Base-by-base conservation (phyloP, 2,113 vertebrate species). In the Helogale parvula region DNA sequence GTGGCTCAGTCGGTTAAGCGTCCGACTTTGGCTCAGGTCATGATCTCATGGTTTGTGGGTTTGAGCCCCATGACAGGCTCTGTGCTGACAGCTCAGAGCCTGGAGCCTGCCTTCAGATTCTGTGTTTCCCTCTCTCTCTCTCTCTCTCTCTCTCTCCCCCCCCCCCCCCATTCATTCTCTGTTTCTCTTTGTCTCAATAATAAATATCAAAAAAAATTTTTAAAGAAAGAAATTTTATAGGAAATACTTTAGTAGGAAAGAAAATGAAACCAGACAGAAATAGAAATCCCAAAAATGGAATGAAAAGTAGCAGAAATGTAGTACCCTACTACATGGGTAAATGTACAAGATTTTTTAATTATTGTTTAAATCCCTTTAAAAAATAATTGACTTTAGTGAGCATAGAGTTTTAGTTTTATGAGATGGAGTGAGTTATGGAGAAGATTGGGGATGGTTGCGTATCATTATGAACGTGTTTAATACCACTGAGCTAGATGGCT, bases 201-300 rank as follows among this genome's bases (percentile, higher is more conserved):
- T 47, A 47, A 47, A 47, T 47, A 47, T 47, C 10, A 47, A 47
- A 10, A 47, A 47, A 9, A 47, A 10, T 47, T 47, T 47, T 47
- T 47, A 47, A 47, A 47, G 10, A 47, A 47, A 47, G 10, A 47
- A 41, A 41, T 41, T 41, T 41, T 41, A 41, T 41, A 41, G 41
- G 41, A 41, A 90, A 9, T 35, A 25, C n/a, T 85, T 91, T 11
- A 81, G 65, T 85, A 0, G 21, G 35, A 84, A 93, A 35, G 14
- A 92, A 83, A 94, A 83, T 74, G 31, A 76, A 92, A 85, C 31
- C 41, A 96, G 33, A 80, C n/a, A 45, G 69, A 91, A 95, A 92
- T 50, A 87, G 15, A 27, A 54, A 68, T 74, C 68, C 16, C 87
- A 66, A 94, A 2, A 63, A 85, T 31, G n/a, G 25, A 80, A 79